These are phyloP conservation scores for Lordiphosa clarofinis DNA, from an alignment of 1,140 invertebrate genomes.

Conservation along the genomic window DNA sequence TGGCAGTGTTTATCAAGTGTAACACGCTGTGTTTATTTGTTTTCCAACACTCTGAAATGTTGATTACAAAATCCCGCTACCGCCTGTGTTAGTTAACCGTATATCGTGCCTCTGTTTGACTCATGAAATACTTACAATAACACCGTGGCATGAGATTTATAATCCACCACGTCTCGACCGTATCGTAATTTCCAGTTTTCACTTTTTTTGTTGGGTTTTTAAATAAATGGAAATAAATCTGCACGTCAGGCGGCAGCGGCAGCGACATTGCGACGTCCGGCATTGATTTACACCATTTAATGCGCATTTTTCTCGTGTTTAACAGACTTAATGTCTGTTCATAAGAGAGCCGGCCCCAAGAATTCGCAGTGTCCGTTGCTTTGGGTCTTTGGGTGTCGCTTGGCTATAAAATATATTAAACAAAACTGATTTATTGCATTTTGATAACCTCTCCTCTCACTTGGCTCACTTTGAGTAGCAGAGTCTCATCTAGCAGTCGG, in stretches of 20 bases:
- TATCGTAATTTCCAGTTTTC: slow-evolving; percentile 63
- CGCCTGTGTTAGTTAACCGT: not conserved
- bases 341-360: slow-evolving; percentile 29
- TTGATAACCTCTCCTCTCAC: slow-evolving; percentile 59
- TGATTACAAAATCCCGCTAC: slow-evolving; percentile 47
- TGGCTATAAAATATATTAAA: slow-evolving; percentile 63
- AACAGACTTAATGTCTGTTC: slow-evolving; percentile 75
- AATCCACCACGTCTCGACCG: slow-evolving; percentile 10
- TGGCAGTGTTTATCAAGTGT: slow-evolving; percentile 64
- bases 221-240: slow-evolving; percentile 61
- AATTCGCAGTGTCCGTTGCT: slow-evolving; percentile 18
- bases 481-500: slow-evolving; percentile 14
- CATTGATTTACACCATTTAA: slow-evolving; percentile 70
- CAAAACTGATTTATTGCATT: slow-evolving; percentile 71
- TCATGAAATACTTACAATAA: slow-evolving; percentile 33
- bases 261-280: slow-evolving; percentile 26
- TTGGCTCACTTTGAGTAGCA: slow-evolving; percentile 2
- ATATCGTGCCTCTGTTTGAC: slow-evolving; percentile 19
- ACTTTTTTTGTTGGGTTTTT: slow-evolving; percentile 52
- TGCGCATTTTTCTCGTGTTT: slow-evolving; percentile 65
- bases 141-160: slow-evolving; percentile 47
- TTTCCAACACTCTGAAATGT: slow-evolving; percentile 57
- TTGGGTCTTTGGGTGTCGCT: slow-evolving; percentile 53
- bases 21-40: slow-evolving; percentile 65
- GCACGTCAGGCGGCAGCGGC: slow-evolving; percentile 33